These are phyloP conservation scores for Crossocerus cetratus DNA, from an alignment of 2,888 invertebrate species.

Conservation along the genomic window DNA sequence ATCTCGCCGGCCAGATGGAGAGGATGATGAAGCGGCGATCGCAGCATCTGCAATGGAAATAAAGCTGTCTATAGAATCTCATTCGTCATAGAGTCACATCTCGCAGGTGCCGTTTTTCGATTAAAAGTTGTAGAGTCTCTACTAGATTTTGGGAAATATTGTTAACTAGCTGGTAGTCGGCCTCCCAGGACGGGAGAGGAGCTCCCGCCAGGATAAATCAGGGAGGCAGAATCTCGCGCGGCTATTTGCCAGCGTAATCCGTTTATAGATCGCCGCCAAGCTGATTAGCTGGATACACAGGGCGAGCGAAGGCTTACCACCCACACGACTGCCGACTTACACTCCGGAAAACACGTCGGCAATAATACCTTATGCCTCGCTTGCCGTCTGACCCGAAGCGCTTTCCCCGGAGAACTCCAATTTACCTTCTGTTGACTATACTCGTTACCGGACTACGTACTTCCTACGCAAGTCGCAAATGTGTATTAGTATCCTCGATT, in stretches of 20 bases:
- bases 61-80: conserved; percentile 35
- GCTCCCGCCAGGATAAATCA: conserved; percentile 17
- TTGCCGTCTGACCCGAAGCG: too few species aligned
- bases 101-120: too few species aligned
- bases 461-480: too few species aligned
- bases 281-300: conserved; percentile 27
- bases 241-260: conserved; percentile 39
- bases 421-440: too few species aligned
- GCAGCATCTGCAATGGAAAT: conserved; percentile 65
- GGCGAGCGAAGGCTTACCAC: background rate
- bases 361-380: too few species aligned
- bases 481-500: too few species aligned
- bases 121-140: background rate
- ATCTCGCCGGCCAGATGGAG: conserved; percentile 62
- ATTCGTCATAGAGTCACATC: conserved; percentile 60
- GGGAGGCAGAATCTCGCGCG: conserved; percentile 16
- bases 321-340: too few species aligned
- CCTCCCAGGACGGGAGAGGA: background rate
- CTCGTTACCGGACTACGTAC: too few species aligned
- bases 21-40: conserved; percentile 54
- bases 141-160: too few species aligned
- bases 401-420: too few species aligned
- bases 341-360: too few species aligned
- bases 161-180: conserved; percentile 3
- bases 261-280: conserved; percentile 48